phyloP scores from a whole-genome alignment of 2,113 vertebrate genomes.

The Agapornis roseicollis region DNA sequence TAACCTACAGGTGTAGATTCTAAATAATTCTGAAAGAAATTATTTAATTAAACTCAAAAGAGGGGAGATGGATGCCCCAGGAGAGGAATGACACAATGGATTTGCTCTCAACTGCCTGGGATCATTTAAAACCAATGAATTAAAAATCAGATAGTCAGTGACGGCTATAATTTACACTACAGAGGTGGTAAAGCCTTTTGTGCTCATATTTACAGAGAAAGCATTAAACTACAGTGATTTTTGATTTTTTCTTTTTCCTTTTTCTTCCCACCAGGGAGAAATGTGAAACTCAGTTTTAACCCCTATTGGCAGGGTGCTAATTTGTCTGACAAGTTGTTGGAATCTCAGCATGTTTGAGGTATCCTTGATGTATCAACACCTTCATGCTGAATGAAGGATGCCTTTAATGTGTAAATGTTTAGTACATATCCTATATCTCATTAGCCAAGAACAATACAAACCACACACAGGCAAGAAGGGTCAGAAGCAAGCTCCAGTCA shows the following conservation, averaged over 20 bases:
- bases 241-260: constrained; percentile 49
- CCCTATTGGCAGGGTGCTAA: constrained; percentile 84
- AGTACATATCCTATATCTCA: constrained; percentile 85
- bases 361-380: constrained; percentile 93
- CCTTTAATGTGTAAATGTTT: constrained; percentile 81
- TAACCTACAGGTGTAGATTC: background rate
- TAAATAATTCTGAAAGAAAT: background rate
- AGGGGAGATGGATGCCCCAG: background rate
- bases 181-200: constrained; percentile 50
- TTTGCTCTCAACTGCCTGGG: constrained; percentile 31
- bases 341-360: constrained; percentile 86
- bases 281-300: constrained; percentile 82
- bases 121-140: constrained; percentile 70
- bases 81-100: background rate
- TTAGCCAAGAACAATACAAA: constrained; percentile 76
- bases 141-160: constrained; percentile 53
- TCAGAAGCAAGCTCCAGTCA: constrained; percentile 51
- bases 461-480: constrained; percentile 61
- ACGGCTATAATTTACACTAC: constrained; percentile 53
- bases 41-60: background rate
- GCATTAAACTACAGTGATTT: constrained; percentile 68
- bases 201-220: constrained; percentile 57
- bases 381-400: constrained; percentile 85
- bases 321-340: constrained; percentile 89
- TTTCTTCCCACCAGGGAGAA: constrained; percentile 73